A percentile compares a stretch with the other conserved stretches of the same genome.
Conservation (phyloP, 1,140 invertebrate genomes). For the Leguminivora glycinivorella region DNA sequence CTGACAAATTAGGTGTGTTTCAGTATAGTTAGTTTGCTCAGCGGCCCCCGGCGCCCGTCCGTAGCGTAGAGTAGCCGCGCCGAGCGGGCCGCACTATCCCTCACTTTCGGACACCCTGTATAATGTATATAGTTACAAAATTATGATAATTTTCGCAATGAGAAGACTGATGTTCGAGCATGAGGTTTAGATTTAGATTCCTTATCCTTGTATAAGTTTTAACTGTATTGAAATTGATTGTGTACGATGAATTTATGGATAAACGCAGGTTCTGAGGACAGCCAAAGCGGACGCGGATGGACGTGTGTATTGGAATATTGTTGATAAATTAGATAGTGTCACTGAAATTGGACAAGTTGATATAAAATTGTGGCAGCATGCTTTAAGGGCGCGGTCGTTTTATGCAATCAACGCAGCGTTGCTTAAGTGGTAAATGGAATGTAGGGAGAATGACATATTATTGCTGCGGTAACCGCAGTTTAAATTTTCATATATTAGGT, state of each 20-base stretch:
- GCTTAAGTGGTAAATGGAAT: too few species aligned
- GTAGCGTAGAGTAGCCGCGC: not conserved
- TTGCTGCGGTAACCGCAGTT: too few species aligned
- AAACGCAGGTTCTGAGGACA: conserved; percentile 39
- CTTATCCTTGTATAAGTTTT: conserved; percentile 62
- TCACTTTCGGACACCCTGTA: conserved; percentile 34
- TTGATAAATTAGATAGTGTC: conserved; percentile 39
- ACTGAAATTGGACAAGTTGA: conserved; percentile 37
- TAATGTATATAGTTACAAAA: conserved; percentile 51
- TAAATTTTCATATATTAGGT: too few species aligned
- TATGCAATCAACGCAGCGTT: too few species aligned
- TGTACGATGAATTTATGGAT: conserved; percentile 43
- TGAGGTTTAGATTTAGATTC: conserved; percentile 69
- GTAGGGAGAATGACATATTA: too few species aligned
- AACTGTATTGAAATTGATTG: conserved; percentile 57
- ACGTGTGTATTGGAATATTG: conserved; percentile 37
- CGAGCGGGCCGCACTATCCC: not conserved
- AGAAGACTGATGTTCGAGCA: conserved; percentile 76
- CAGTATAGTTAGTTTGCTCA: not conserved
- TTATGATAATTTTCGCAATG: conserved; percentile 74
- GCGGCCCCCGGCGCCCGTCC: not conserved
- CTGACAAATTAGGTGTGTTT: too few species aligned
- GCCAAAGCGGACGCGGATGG: conserved; percentile 38
- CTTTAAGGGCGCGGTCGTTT: too few species aligned
- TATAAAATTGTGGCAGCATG: conserved; percentile 23